Evolutionary conservation across 2,797 vertebrate genomes (phyloP).

Genomic region (Sebastes alutus): DNA sequence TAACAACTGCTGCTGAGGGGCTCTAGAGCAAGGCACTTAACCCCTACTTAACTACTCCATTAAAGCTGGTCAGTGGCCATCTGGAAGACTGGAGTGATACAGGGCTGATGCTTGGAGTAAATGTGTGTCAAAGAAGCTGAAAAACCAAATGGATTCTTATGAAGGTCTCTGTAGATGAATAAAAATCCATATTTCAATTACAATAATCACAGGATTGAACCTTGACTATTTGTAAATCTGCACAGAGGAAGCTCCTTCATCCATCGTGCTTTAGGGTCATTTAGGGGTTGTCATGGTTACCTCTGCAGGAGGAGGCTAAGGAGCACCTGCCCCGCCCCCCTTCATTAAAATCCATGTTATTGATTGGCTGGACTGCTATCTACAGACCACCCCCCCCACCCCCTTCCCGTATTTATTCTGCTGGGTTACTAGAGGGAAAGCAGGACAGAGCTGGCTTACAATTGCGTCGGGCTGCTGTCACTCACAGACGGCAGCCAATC

Average conservation of each 20-base stretch:
- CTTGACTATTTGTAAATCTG: constrained; percentile 14
- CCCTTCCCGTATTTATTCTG: constrained; percentile 7
- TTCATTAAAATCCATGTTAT: constrained; percentile 69
- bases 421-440: constrained; percentile 39
- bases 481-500: constrained; percentile 38
- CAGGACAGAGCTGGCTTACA: not conserved
- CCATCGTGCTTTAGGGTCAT: constrained; percentile 44
- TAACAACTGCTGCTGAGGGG: not conserved
- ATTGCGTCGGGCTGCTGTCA: constrained; percentile 42
- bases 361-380: constrained; percentile 61
- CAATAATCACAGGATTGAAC: not conserved
- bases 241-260: constrained; percentile 21
- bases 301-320: constrained; percentile 47
- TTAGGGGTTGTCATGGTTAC: constrained; percentile 76
- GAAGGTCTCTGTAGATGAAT: not conserved
- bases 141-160: not conserved
- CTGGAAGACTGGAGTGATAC: not conserved
- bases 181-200: not conserved
- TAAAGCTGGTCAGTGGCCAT: not conserved
- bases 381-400: not conserved
- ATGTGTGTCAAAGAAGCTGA: no score
- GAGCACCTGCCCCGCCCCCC: constrained; percentile 38
- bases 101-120: not conserved
- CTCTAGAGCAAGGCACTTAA: constrained; percentile 6
- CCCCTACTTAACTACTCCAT: not conserved